Percentiles rank a stretch among this genome's conserved stretches.
Conservation (phyloP, 2,888 invertebrate species). For the Agrotis clavis region DNA sequence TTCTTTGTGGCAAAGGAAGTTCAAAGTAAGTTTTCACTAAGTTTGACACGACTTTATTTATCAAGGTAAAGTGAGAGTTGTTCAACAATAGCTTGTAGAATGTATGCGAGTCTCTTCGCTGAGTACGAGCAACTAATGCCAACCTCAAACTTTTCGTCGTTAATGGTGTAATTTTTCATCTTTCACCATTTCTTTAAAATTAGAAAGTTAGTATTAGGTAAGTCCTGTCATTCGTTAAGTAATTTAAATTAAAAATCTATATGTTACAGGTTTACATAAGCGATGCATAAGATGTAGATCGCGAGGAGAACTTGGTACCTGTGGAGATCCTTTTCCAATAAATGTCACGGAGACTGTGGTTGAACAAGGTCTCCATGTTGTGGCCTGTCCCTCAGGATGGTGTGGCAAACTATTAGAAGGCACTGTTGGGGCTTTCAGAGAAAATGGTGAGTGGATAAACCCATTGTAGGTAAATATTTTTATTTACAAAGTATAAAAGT, state of each 20-base stretch:
- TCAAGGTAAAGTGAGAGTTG: constrained; percentile 90
- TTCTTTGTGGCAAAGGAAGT: constrained; percentile 74
- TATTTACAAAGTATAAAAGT: too few species aligned
- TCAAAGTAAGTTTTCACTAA: constrained; percentile 81
- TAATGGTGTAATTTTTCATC: not conserved
- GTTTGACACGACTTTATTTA: constrained; percentile 75
- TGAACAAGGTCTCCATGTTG: constrained; percentile 94
- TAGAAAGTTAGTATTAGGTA: constrained; percentile 40
- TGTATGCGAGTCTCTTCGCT: constrained; percentile 27
- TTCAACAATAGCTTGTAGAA: constrained; percentile 44
- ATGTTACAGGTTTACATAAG: constrained; percentile 92
- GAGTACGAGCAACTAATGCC: constrained; percentile 6
- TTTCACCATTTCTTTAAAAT: not conserved
- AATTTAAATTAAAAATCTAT: constrained; percentile 1
- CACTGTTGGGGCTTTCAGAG: constrained; percentile 93
- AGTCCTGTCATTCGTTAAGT: not conserved
- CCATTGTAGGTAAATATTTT: not conserved
- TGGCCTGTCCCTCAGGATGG: constrained; percentile 97
- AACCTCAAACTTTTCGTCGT: constrained; percentile 9
- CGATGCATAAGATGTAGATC: constrained; percentile 96
- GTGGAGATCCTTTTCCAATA: constrained; percentile 96
- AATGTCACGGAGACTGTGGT: constrained; percentile 94
- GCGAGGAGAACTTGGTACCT: constrained; percentile 96
- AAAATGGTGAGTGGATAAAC: constrained; percentile 92
- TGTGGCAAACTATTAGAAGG: constrained; percentile 97